Base-by-base conservation (phyloP, 2,797 vertebrate genomes). In the Apogon talboti region DNA sequence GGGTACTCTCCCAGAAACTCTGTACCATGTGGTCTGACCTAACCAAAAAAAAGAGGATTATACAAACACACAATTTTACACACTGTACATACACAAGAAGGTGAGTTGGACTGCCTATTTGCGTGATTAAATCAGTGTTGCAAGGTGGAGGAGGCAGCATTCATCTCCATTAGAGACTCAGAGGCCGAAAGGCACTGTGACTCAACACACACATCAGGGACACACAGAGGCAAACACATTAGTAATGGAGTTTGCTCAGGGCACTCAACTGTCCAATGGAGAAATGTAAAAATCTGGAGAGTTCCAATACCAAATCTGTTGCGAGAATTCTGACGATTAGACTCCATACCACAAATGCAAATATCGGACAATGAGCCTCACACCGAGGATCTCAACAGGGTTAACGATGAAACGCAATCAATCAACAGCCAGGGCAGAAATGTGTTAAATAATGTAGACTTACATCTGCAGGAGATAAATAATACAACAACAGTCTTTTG, bases 51-150 rank as follows among this genome's bases (percentile, higher is more conserved):
- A 53, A 12, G 33, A 62, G 50, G 43, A 69, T 30, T 16, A 59
- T 18, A 38, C 48, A 66, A 58, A 49, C 6, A 24, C 2, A 43
- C 57, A 49, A 21, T 40, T 14, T 7, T 30, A 57, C n/a, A 43
- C 56, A 57, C 1, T 3, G 41, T 13, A 6, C 55, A 54, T 19
- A 71, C 48, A 56, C 55, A 69, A 63, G 37, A 38, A 71, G 61
- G 71, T 79, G 70, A 83, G 64, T 24, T 19, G 18, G 11, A 33
- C 30, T 54, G 57, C 78, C 64, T 78, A 78, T 91, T 88, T 84
- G 60, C 84, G 68, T 81, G 84, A 88, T 89, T 87, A 87, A 88
- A 86, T 88, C 82, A 83, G 74, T 65, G 67, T 60, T 69, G 70
- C 58, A 55, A 84, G 60, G 57, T 74, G 70, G 65, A 86, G 73